phyloP scores from a whole-genome alignment of 2,113 vertebrate species.

The Carassius auratus region DNA sequence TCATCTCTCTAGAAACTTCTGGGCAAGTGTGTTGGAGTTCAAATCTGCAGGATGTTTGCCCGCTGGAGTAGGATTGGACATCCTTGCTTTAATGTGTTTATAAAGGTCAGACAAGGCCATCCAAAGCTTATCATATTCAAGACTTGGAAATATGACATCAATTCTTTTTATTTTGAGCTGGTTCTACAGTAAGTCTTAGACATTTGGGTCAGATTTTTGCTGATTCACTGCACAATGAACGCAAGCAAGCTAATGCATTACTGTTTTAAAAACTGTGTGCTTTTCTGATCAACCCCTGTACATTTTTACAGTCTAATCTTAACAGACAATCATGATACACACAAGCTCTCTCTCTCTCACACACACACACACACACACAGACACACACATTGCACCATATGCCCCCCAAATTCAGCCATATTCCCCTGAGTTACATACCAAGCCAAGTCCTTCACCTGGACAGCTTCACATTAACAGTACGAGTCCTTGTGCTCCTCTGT shows the following conservation, averaged over 20 bases:
- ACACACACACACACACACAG: background rate
- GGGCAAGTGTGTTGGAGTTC: too few relatives aligned
- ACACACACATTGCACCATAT: background rate
- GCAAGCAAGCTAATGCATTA: background rate
- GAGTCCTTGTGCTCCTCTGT: background rate
- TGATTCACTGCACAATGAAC: background rate
- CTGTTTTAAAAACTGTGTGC: background rate
- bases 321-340: background rate
- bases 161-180: background rate
- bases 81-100: background rate
- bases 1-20: too few relatives aligned
- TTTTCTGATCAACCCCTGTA: background rate
- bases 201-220: background rate
- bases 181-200: background rate
- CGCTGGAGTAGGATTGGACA: too few relatives aligned
- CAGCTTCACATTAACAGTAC: constrained; percentile 18
- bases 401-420: background rate
- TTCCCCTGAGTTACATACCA: constrained; percentile 23
- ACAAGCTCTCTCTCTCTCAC: background rate
- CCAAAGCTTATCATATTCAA: background rate
- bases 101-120: background rate
- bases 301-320: background rate
- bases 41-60: too few relatives aligned
- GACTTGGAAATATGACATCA: too few relatives aligned
- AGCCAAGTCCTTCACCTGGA: constrained; percentile 13